These are phyloP conservation scores for Numenius arquata DNA, from an alignment of 2,113 vertebrate species.

Conservation along the genomic window DNA sequence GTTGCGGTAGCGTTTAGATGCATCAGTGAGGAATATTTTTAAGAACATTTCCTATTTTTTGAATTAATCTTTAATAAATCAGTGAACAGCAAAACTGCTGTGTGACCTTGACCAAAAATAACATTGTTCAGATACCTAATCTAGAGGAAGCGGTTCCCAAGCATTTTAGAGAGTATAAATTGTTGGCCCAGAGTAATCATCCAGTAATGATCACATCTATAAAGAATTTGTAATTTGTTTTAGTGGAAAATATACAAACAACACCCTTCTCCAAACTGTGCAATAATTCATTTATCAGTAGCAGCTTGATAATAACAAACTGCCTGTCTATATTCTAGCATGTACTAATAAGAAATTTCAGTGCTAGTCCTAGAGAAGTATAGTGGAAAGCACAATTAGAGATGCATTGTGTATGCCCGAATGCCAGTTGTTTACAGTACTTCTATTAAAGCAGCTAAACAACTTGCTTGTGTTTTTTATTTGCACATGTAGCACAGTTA, in stretches of 20 bases:
- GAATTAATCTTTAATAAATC: conserved; percentile 5
- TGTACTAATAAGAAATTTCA: not conserved
- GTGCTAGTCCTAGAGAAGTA: not conserved
- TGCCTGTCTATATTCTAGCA: not conserved
- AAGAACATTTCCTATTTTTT: not conserved
- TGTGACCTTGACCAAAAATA: conserved; percentile 17
- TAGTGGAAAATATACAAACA: not conserved
- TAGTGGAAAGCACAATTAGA: not conserved
- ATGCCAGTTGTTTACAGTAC: not conserved
- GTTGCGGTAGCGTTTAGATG: not conserved
- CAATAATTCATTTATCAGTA: not conserved
- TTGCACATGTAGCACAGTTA: not conserved
- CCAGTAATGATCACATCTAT: not conserved
- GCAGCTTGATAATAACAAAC: not conserved
- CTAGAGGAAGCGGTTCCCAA: not conserved
- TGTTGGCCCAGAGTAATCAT: not conserved
- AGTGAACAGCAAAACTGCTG: not conserved
- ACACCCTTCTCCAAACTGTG: not conserved
- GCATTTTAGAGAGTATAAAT: not conserved
- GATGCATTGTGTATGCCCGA: not conserved
- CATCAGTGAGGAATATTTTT: not conserved
- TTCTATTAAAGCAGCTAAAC: not conserved
- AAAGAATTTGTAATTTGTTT: not conserved
- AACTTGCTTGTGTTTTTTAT: not conserved
- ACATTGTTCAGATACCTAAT: not conserved